Conservation (phyloP, 30 jellyfish, hydroid and myxozoan genomes). For the Aurelia coerulea region DNA sequence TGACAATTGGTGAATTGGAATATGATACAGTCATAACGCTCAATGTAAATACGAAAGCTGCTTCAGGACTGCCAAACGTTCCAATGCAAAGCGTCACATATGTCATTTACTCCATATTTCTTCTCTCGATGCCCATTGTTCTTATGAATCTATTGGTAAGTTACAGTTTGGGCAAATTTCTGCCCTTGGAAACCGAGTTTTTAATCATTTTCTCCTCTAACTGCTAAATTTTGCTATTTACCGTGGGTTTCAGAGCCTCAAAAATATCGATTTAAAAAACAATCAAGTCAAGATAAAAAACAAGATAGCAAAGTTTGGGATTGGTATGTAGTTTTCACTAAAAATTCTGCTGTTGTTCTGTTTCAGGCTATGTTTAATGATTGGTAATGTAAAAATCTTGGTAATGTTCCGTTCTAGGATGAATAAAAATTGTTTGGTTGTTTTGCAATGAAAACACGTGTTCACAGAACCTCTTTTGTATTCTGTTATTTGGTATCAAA, state of each 20-base stretch:
- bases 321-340: not conserved
- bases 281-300: no score
- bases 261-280: no score
- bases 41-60: slow-evolving; percentile 4
- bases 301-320: no score
- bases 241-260: no score
- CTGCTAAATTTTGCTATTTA: no score
- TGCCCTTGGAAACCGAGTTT: no score
- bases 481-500: no score
- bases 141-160: slow-evolving; percentile 93
- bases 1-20: slow-evolving; percentile 93
- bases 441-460: no score
- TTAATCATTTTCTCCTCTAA: no score
- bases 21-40: slow-evolving; percentile 66
- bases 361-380: not conserved
- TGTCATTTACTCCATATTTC: slow-evolving; percentile 60
- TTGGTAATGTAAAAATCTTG: not conserved
- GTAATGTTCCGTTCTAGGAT: no score
- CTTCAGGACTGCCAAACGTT: slow-evolving; percentile 31
- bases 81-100: slow-evolving; percentile 78
- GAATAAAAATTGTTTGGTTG: no score
- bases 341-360: not conserved
- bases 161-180: not conserved
- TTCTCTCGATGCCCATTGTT: slow-evolving; percentile 82
- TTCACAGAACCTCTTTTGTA: no score